Base-by-base conservation (phyloP, 2,113 vertebrate species). In the Cynocephalus volans region DNA sequence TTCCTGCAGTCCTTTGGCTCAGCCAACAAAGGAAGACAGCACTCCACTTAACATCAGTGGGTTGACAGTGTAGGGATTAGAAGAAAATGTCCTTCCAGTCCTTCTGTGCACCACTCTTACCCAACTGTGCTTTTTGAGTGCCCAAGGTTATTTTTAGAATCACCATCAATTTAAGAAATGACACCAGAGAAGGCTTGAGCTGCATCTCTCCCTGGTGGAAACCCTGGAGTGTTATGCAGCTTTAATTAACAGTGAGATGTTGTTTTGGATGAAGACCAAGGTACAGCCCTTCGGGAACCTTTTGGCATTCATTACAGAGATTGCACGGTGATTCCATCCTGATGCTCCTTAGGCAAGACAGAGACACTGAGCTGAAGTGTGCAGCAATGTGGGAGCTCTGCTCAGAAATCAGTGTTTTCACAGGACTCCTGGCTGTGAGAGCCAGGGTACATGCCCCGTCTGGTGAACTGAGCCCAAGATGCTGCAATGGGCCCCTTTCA, bases 211-310 rank as follows among this genome's bases (percentile, higher is more conserved):
- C 86, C 92, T 81, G 21, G 87, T 72, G 64, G 48, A 65, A 92
- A 95, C 72, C 50, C 11, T 45, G 45, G 69, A 79, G 69, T 69
- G 64, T 62, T 72, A 18, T 6, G 91, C 96, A 97, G 92, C 89
- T 98, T 98, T 98, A 97, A 98, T 97, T 96, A 97, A 98, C 96
- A 97, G 96, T 83, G 96, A 97, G 95, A 97, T 97, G 90, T 75
- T 95, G 85, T 64, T 97, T 95, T 97, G 94, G 92, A 81, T 90
- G 88, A 48, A 93, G 75, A 95, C 86, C 95, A 95, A 96, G 97
- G 96, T 83, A 97, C 3, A 88, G 84, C 76, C 52, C 62, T 88
- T 48, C 6, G 77, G 73, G 86, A 93, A 62, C 48, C 58, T 65
- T 87, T 48, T 58, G 93, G 67, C 33, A 89, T 79, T 90, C 52